phyloP scores from a whole-genome alignment of 2,888 invertebrate genomes.

The Eilema sororculum region DNA sequence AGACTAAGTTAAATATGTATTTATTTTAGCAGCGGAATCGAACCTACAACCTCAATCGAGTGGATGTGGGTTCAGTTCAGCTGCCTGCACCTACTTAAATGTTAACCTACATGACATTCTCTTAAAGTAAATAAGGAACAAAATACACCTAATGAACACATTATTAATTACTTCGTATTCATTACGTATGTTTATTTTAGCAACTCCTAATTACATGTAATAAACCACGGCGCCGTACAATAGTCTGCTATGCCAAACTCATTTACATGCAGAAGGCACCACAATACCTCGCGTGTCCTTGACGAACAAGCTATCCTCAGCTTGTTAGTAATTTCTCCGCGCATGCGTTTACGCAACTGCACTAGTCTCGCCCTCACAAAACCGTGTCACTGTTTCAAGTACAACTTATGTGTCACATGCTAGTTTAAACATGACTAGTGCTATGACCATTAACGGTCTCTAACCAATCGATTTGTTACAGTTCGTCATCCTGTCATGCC shows the following conservation, averaged over 20 bases:
- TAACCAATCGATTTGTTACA: slow-evolving; percentile 55
- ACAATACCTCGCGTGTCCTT: slow-evolving; percentile 67
- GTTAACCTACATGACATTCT: not conserved
- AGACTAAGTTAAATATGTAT: not conserved
- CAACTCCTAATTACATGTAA: slow-evolving; percentile 2
- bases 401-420: slow-evolving; percentile 62
- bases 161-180: slow-evolving; percentile 10
- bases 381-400: slow-evolving; percentile 85
- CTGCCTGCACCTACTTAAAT: too few relatives aligned
- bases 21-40: not conserved
- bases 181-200: slow-evolving; percentile 10
- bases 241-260: slow-evolving; percentile 37
- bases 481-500: slow-evolving; percentile 79
- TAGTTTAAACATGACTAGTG: slow-evolving; percentile 40
- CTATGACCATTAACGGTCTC: slow-evolving; percentile 42
- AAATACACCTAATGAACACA: not conserved
- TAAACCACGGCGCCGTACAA: slow-evolving; percentile 13
- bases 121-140: not conserved
- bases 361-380: slow-evolving; percentile 76
- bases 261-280: slow-evolving; percentile 69
- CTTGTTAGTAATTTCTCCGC: slow-evolving; percentile 82
- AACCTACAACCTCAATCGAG: not conserved
- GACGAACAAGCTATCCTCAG: slow-evolving; percentile 68
- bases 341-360: slow-evolving; percentile 73
- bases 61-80: too few relatives aligned